Conservation (phyloP, 2,888 invertebrate species). For the Bellardia bayeri region DNA sequence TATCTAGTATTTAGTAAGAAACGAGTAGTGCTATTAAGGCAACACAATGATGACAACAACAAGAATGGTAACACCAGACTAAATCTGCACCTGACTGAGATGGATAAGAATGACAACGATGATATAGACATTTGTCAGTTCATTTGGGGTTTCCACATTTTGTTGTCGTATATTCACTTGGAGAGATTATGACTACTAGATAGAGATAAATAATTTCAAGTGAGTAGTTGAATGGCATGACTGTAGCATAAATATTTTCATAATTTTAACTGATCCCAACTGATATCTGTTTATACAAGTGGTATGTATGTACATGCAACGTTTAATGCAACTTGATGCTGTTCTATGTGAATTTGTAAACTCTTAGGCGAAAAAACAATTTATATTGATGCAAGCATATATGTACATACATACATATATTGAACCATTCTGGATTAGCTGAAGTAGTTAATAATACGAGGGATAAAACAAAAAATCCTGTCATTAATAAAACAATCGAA, state of each 20-base stretch:
- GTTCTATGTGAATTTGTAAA: not conserved
- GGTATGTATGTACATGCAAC: not conserved
- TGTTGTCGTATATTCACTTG: not conserved
- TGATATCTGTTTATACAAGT: not conserved
- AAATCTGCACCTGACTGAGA: slow-evolving; percentile 29
- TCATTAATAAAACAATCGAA: no score
- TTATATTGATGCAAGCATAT: not conserved
- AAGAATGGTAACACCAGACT: not conserved
- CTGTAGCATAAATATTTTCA: slow-evolving; percentile 9
- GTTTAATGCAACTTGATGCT: not conserved
- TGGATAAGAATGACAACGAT: slow-evolving; percentile 30
- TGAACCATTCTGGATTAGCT: no score
- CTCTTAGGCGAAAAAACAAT: not conserved
- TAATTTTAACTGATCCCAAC: not conserved
- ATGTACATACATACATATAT: no score
- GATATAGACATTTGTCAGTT: slow-evolving; percentile 14
- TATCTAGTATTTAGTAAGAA: not conserved
- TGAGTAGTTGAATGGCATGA: slow-evolving; percentile 33
- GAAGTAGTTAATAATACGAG: no score
- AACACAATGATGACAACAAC: not conserved
- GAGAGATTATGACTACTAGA: slow-evolving; percentile 4
- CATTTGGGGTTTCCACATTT: not conserved
- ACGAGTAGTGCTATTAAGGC: not conserved
- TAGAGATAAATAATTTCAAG: slow-evolving; percentile 38
- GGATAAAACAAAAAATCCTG: no score